Evolutionary conservation across 2,888 invertebrate species (phyloP), one percentile per base, ranked within the genome.

Genomic region (Operophtera brumata): DNA sequence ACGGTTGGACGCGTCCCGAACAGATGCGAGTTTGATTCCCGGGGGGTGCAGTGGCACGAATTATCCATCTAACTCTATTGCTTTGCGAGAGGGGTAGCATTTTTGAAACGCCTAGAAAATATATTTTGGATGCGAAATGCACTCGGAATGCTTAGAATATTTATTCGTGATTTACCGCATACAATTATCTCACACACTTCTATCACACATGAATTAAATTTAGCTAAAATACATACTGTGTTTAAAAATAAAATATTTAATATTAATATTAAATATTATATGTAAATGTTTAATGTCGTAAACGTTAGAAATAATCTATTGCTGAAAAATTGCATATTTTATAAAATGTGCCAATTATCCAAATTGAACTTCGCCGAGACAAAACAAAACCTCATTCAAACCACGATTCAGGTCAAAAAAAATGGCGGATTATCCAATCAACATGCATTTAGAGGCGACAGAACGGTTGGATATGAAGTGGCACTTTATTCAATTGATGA

Each of bases 401-500:
- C 4, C 20, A 20, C 12, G 13, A 11, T 13, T 26, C 6, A 11
- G 28, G 26, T 13, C 35, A 20, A 42, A 48, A 53, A 56, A 61
- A 58, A 58, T 59, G 50, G 53, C 61, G 60, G 48, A 59, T 61
- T 47, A 64, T 61, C 59, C 61, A 62, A 64, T 64, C 60, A 63
- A 54, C 49, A 49, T 61, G 61, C 59, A 64, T 62, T 63, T 61
- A 62, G 50, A 57, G 50, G 57, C 58, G 59, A 43, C 53, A 53
- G 61, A 53, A 46, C 59, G 59, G 53, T 56, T 64, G 59, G 62
- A 61, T 66, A 63, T 61, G 62, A 66, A 67, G 66, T 64, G 61
- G 47, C 67, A 67, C 69, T 69, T 64, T 57, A 57, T 61, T 54
- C 65, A 65, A 67, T 64, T 61, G 61, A 63, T 64, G 64, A 66